These are phyloP conservation scores for Pelobates cultripes DNA, from an alignment of 2,797 vertebrate genomes.

Conservation along the genomic window DNA sequence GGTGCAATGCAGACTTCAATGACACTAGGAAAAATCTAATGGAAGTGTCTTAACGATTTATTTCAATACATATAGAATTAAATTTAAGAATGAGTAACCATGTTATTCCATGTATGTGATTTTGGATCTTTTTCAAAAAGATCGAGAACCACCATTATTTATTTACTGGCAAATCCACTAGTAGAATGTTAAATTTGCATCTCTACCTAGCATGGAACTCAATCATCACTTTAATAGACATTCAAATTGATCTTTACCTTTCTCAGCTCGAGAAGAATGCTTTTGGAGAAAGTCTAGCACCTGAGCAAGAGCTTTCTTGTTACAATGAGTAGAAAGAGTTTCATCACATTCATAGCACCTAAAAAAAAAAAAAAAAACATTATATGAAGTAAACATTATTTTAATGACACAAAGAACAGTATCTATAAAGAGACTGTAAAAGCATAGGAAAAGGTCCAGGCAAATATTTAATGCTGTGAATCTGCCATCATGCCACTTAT, in stretches of 20 bases:
- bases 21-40: no score
- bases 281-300: slow-evolving; percentile 96
- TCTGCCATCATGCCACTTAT: no score
- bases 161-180: no score
- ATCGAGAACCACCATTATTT: no score
- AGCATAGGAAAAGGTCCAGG: not conserved
- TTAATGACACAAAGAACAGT: not conserved
- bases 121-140: no score
- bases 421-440: not conserved
- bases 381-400: not conserved
- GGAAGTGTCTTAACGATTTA: no score
- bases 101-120: no score
- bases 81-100: no score
- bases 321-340: slow-evolving; percentile 93
- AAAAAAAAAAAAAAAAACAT: slow-evolving; percentile 41
- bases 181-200: no score
- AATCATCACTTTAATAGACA: not conserved
- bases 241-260: slow-evolving; percentile 74
- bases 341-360: slow-evolving; percentile 99
- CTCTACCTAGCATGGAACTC: not conserved
- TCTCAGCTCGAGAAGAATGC: slow-evolving; percentile 85
- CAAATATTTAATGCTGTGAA: no score
- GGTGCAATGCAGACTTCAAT: no score
- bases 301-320: slow-evolving; percentile 95
- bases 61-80: no score